Evolutionary conservation across 2,888 invertebrate genomes (phyloP), one percentile per base, ranked within the genome.

Genomic region (Scrobipalpa costella): DNA sequence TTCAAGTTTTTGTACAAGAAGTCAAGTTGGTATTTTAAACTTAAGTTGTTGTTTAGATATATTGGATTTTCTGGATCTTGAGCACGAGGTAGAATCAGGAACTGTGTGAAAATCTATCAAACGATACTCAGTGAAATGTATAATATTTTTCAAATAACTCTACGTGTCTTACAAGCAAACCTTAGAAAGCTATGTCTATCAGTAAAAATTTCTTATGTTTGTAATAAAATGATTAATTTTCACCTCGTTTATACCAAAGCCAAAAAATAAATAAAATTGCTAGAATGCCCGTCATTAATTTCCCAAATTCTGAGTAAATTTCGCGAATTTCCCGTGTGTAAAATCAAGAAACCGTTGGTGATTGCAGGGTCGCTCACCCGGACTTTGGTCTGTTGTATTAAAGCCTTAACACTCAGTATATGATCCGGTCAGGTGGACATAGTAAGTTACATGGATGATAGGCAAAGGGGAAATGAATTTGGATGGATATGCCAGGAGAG

Each of bases 321-420:
- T 76, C 76, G 85, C 83, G 76, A 83, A 89, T 89, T 89, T 90
- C 90, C 89, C 89, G 83, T 81, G 89, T 87, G 90, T 83, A 84
- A 80, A 83, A 87, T 89, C 85, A 83, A 84, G 76, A 73, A 76
- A 77, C 73, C 70, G 70, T 71, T 71, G 68, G 71, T 77, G 77
- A 69, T 77, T 70, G 76, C 77, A 70, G 77, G 87, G 85, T 88
- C 88, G 88, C 88, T 87, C 86, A 84, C 84, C 83, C 79, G 77
- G 78, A 82, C 79, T 84, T 86, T 78, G 79, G 82, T 81, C 79
- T 77, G 75, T 74, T 49, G 49, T 52, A 52, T 33, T 55, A 55
- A 34, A 34, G 9, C 34, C 33, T 33, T 34, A 7, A 34, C 33
- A 55, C 55, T 1, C 13, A 55, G 15, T 7, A n/a, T 33, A 27